Evolutionary conservation across 2,888 invertebrate genomes (phyloP).

Genomic region (Thecophora atra): DNA sequence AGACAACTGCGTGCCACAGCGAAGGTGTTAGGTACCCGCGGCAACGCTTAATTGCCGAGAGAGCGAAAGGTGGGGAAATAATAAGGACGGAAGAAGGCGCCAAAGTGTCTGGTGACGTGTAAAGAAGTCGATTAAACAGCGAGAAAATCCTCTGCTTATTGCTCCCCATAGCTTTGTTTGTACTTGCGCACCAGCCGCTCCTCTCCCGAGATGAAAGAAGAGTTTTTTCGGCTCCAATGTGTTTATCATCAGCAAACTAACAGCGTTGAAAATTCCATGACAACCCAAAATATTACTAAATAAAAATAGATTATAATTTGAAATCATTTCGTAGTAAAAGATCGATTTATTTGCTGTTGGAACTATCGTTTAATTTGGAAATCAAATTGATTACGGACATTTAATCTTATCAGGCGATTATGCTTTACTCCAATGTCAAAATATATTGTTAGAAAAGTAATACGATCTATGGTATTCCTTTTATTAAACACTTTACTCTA

Average conservation of each 20-base stretch:
- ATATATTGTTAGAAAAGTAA: too few species aligned
- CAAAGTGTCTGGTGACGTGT: not conserved
- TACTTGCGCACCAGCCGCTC: slow-evolving; percentile 43
- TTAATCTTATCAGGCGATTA: too few species aligned
- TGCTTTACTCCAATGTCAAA: too few species aligned
- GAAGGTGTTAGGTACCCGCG: not conserved
- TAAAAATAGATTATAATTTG: too few species aligned
- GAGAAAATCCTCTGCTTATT: not conserved
- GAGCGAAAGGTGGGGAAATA: not conserved
- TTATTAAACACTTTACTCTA: too few species aligned
- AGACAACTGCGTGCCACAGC: not conserved
- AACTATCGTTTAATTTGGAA: too few species aligned
- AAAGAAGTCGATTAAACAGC: not conserved
- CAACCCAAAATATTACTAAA: not conserved
- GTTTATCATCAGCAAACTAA: too few species aligned
- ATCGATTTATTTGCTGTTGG: too few species aligned
- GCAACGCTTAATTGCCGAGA: not conserved
- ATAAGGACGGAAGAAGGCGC: not conserved
- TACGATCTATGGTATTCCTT: too few species aligned
- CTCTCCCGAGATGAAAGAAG: not conserved
- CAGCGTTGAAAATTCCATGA: too few species aligned
- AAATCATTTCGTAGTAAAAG: too few species aligned
- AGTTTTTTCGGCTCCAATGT: not conserved
- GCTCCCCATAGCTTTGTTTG: slow-evolving; percentile 37
- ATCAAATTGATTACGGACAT: too few species aligned